Evolutionary conservation across 2,797 vertebrate species (phyloP).

Genomic region (Eurystomus glaucurus): DNA sequence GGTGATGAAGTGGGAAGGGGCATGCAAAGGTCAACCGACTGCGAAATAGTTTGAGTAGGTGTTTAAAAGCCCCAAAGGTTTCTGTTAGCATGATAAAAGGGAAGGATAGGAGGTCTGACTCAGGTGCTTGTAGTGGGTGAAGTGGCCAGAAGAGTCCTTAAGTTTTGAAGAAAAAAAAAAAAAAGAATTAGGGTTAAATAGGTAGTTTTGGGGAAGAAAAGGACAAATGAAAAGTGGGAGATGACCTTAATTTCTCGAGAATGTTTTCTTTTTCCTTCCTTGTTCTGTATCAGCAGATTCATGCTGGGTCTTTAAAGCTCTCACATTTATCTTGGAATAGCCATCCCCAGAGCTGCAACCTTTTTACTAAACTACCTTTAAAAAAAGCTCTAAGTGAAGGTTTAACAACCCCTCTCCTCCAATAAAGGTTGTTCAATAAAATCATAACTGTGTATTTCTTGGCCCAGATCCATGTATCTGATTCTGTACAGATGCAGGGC

Average conservation of each 20-base stretch:
- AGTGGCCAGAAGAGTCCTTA: background rate
- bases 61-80: background rate
- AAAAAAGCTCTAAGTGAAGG: background rate
- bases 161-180: background rate
- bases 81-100: background rate
- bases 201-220: background rate
- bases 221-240: background rate
- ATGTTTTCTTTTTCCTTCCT: background rate
- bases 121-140: background rate
- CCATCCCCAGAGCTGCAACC: background rate
- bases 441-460: conserved; percentile 22
- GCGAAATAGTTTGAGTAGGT: background rate
- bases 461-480: background rate
- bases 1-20: background rate
- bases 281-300: background rate
- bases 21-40: background rate
- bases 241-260: rapidly evolving
- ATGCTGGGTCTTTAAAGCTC: background rate
- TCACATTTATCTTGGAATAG: background rate
- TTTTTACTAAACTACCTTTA: conserved; percentile 30
- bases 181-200: too few species aligned
- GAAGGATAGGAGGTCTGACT: background rate
- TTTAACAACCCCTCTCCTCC: conserved; percentile 29
- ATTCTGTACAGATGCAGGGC: background rate
- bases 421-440: conserved; percentile 39